A percentile compares a stretch with the other conserved stretches of the same genome.
Evolutionary conservation across 1,140 invertebrate species (phyloP).

Genomic region (Melipona quadrifasciata): DNA sequence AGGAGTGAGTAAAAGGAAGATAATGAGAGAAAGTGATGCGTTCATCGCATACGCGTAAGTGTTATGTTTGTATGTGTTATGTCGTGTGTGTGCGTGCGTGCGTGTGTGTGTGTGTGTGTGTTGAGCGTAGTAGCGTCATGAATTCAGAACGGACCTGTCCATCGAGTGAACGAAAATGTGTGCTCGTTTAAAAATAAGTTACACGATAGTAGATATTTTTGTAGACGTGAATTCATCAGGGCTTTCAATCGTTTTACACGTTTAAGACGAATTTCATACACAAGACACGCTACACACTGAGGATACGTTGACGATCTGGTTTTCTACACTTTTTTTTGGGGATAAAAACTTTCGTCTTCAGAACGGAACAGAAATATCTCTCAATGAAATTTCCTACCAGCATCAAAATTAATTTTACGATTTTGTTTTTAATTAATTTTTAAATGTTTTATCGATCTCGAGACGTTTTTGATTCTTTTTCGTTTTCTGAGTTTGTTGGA

Average conservation of each 20-base stretch:
- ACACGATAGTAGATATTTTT: slow-evolving; percentile 24
- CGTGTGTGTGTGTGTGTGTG: too few species aligned
- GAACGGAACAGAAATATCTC: background rate
- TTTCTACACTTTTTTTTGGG: background rate
- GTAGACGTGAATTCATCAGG: slow-evolving; percentile 14
- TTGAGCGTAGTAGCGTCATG: background rate
- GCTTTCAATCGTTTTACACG: slow-evolving; percentile 19
- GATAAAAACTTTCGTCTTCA: background rate
- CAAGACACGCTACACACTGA: background rate
- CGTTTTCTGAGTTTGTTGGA: background rate
- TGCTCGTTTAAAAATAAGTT: slow-evolving; percentile 31
- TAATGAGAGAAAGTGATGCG: slow-evolving; percentile 61
- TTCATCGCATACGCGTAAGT: background rate
- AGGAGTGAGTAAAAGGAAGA: slow-evolving; percentile 43
- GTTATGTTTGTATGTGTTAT: too few species aligned
- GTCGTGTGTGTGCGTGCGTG: background rate
- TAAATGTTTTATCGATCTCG: background rate
- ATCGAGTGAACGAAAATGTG: slow-evolving; percentile 9
- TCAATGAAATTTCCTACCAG: background rate
- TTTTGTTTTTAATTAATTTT: slow-evolving; percentile 5
- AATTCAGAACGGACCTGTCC: background rate
- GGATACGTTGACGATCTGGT: background rate
- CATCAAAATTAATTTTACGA: background rate
- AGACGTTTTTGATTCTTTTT: background rate
- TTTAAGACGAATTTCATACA: background rate